Evolutionary conservation across 1,140 invertebrate genomes (phyloP).

Genomic region (Pogonomyrmex californicus): DNA sequence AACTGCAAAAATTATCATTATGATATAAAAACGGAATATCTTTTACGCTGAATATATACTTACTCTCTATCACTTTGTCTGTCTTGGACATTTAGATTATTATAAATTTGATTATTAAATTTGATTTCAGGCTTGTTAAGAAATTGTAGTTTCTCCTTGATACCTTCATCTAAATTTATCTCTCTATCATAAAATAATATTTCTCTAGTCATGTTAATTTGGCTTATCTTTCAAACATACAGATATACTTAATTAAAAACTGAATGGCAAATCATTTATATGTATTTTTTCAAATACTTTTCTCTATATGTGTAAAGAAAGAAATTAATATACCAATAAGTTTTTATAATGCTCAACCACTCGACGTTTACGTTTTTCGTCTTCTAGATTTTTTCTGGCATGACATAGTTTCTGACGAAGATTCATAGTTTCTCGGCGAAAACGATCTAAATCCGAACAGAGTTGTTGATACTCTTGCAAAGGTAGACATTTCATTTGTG

Average conservation of each 20-base stretch:
- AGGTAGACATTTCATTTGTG: constrained; percentile 15
- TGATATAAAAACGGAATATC: neutral
- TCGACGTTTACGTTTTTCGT: constrained; percentile 91
- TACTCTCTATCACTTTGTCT: constrained; percentile 83
- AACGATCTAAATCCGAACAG: constrained; percentile 89
- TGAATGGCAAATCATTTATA: neutral
- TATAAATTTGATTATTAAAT: constrained; percentile 75
- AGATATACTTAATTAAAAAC: constrained; percentile 18
- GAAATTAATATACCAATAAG: constrained; percentile 86
- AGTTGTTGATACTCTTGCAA: constrained; percentile 89
- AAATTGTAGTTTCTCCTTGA: constrained; percentile 93
- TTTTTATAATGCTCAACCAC: constrained; percentile 89
- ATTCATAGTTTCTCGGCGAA: constrained; percentile 89
- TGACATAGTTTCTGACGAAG: constrained; percentile 92
- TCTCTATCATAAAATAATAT: constrained; percentile 91
- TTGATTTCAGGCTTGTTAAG: constrained; percentile 87
- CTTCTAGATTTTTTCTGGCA: constrained; percentile 92
- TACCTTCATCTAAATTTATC: constrained; percentile 91
- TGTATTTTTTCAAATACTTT: neutral
- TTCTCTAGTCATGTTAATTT: constrained; percentile 91
- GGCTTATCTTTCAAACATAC: constrained; percentile 88
- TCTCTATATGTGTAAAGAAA: neutral
- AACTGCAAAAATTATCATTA: constrained; percentile 78
- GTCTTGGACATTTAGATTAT: constrained; percentile 82
- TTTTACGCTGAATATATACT: neutral